Evolutionary conservation across 2,888 invertebrate genomes (phyloP).

Genomic region (Steromphala cineraria): DNA sequence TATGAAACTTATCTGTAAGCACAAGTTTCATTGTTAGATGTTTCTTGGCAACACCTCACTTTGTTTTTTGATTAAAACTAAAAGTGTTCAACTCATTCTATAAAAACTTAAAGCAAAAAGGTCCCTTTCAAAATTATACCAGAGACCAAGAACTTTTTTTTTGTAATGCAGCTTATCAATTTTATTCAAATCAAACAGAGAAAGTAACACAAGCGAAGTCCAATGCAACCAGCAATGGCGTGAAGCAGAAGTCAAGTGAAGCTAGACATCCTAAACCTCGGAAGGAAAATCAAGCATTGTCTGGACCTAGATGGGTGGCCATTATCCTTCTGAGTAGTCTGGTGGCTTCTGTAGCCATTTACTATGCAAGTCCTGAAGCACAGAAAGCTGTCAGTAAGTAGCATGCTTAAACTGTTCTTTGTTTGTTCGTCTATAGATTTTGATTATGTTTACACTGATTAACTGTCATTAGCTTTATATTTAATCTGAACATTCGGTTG

Average conservation of each 20-base stretch:
- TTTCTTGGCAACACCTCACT: no score
- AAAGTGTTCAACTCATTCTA: no score
- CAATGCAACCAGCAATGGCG: background rate
- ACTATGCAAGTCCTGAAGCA: background rate
- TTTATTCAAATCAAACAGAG: background rate
- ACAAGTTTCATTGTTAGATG: no score
- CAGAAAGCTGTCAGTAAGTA: conserved; percentile 14
- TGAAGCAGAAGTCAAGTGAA: background rate
- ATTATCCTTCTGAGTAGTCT: background rate
- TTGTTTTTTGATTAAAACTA: no score
- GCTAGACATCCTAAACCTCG: background rate
- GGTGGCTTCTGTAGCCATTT: conserved; percentile 12
- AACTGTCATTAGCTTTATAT: no score
- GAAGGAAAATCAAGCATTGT: background rate
- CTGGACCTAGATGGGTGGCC: background rate
- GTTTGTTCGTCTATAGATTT: background rate
- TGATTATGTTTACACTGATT: no score
- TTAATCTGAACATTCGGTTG: no score
- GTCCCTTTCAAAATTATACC: no score
- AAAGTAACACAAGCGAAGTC: background rate
- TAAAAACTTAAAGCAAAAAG: no score
- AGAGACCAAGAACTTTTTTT: no score
- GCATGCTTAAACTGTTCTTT: background rate
- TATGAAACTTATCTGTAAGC: no score
- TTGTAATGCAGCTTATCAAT: no score